These are phyloP conservation scores for Agrochola litura DNA, from an alignment of 2,888 invertebrate species.

Conservation along the genomic window DNA sequence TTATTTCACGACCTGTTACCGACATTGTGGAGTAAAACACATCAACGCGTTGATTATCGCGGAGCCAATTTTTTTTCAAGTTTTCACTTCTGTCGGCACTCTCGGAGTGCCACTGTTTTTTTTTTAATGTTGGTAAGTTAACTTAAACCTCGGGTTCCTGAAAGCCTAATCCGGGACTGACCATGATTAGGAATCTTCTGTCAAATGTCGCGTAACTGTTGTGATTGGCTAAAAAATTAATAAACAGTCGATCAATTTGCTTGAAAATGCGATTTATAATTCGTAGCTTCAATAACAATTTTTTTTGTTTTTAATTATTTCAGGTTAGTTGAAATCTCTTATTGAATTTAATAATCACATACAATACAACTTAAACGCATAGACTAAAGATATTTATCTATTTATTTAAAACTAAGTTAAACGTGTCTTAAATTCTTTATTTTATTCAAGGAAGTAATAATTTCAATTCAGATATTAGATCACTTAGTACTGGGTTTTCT, in stretches of 20 bases:
- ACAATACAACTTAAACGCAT: too few relatives aligned
- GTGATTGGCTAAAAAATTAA: too few relatives aligned
- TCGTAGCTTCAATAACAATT: not conserved
- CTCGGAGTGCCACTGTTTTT: too few relatives aligned
- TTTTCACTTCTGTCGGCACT: too few relatives aligned
- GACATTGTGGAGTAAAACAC: too few relatives aligned
- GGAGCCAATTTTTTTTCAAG: too few relatives aligned
- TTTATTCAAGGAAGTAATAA: slow-evolving; percentile 42
- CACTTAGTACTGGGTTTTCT: slow-evolving; percentile 56
- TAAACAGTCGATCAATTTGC: too few relatives aligned
- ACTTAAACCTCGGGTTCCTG: not conserved
- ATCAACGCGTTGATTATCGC: too few relatives aligned
- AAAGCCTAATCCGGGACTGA: too few relatives aligned
- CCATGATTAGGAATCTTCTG: not conserved
- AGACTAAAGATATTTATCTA: not conserved
- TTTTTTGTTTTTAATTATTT: not conserved
- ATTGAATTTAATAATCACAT: too few relatives aligned
- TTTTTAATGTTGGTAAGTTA: slow-evolving; percentile 20
- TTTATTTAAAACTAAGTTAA: slow-evolving; percentile 22
- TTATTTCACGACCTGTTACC: too few relatives aligned
- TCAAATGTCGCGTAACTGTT: not conserved
- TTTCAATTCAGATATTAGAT: slow-evolving; percentile 16
- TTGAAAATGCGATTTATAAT: not conserved
- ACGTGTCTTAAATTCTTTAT: not conserved
- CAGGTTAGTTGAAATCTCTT: not conserved